Evolutionary conservation across 2,888 invertebrate species (phyloP), one percentile per base, ranked within the genome.

Genomic region (Perizoma flavofasciatum): DNA sequence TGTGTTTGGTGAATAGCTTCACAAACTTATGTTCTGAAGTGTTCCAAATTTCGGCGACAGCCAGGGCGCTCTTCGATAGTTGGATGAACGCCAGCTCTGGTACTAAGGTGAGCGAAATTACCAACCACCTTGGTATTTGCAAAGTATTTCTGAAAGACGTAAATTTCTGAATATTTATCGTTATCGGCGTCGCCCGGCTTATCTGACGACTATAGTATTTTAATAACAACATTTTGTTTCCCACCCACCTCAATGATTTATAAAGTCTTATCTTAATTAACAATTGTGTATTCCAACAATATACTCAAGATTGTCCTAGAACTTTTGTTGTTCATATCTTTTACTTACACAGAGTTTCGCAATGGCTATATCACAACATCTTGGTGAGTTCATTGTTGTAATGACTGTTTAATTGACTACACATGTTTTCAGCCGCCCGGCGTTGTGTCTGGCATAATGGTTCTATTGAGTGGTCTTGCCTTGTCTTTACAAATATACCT

Each of bases 41-140:
- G 77, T 79, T 77, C 74, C 76, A 74, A 82, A 77, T 78, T 86
- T 89, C 87, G 88, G 89, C 87, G 86, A 86, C 83, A 85, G 86
- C 86, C 89, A 81, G 81, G 78, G 82, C 84, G 86, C 83, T 80
- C 79, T 73, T 79, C 80, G 78, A 78, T 79, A 85, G 80, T 92
- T 91, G 92, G 91, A 91, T 91, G 91, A 88, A 88, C 87, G 89
- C 92, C 91, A 92, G 89, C 81, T 82, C 86, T 79, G 80, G 83
- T 83, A 77, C 87, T 87, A 86, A 92, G 91, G 91, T 91, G 82
- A 89, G 88, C 74, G 72, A 78, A 76, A 77, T 76, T 68, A 74
- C 69, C 70, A 62, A 77, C 78, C 71, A 75, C 73, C 67, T 73
- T 70, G 59, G 66, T 68, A 71, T 74, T 74, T 69, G 68, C 72